A percentile compares a stretch with the other conserved stretches of the same genome.
Evolutionary conservation across 2,113 vertebrate genomes (phyloP).

Genomic region (Esox niger): DNA sequence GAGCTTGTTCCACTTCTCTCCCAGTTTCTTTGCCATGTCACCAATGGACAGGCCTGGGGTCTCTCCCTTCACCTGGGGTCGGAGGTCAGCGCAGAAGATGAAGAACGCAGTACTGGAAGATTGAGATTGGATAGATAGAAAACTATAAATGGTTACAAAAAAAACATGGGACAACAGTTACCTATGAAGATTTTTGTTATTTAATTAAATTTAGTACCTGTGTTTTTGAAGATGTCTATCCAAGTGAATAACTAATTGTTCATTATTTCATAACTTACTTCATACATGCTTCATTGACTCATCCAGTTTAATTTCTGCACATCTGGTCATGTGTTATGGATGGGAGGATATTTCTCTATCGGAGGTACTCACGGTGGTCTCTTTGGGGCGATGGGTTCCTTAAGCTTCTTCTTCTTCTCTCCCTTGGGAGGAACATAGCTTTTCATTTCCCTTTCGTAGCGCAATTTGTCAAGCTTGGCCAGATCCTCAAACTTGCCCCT

Average conservation of each 20-base stretch:
- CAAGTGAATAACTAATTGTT: not conserved
- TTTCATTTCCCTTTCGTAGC: constrained; percentile 97
- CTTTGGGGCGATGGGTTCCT: constrained; percentile 98
- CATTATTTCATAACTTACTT: not conserved
- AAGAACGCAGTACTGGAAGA: constrained; percentile 92
- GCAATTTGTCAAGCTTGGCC: constrained; percentile 92
- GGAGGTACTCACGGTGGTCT: constrained; percentile 90
- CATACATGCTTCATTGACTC: not conserved
- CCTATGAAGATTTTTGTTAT: too few relatives aligned
- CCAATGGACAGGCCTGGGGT: constrained; percentile 88
- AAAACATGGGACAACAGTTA: too few relatives aligned
- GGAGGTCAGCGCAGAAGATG: constrained; percentile 95
- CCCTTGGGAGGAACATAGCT: constrained; percentile 87
- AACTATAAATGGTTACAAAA: too few relatives aligned
- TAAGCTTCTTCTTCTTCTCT: constrained; percentile 92
- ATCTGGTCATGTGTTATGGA: too few relatives aligned
- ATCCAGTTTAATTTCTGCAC: not conserved
- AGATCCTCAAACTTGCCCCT: constrained; percentile 97
- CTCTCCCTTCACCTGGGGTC: constrained; percentile 94
- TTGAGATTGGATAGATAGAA: not conserved
- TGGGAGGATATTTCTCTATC: not conserved
- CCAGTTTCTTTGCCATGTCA: constrained; percentile 92
- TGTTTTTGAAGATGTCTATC: not conserved
- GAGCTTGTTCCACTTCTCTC: constrained; percentile 96
- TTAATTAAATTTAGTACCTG: not conserved